Evolutionary conservation across 1,140 invertebrate genomes (phyloP), one percentile per base, ranked within the genome.

Genomic region (Drosophila grimshawi): DNA sequence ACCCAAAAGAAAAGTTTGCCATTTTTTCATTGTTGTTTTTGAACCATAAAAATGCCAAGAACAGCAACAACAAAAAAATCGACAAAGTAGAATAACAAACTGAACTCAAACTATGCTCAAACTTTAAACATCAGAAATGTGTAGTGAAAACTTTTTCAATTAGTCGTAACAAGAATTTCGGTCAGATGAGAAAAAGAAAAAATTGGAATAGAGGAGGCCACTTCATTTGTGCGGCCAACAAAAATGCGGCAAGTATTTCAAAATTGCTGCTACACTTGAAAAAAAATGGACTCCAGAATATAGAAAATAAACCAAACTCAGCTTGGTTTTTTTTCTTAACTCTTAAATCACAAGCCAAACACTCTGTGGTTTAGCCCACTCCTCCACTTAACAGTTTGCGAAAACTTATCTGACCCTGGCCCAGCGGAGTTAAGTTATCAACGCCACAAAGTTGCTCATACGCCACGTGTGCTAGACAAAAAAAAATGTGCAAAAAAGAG

Each of bases 161-260:
- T 86, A 86, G 85, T 89, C 70, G 27, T 88, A 86, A 88, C 83
- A 79, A 83, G 80, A 82, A 83, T 83, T 83, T 74, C 33, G 48
- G 35, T 59, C 65, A 59, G 65, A 29, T 32, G 30, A 8, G 6
- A 39, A 8, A 39, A 3, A 6, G 1, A 39, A 39, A 39, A 29
- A 35, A 32, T 19, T 19, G 19, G 19, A 19, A 19, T 19, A 19
- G 19, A 19, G 19, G 27, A 78, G 46, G 67, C 48, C 45, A 57
- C 39, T 64, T 39, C 41, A 55, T 69, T 61, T 62, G 53, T 37
- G 33, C 27, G n/a, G 4, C 39, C 39, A 43, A 43, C 39, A 43
- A n/a, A n/a, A 43, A n/a, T n/a, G 2, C 33, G 19, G 19, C 19
- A 19, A 19, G 19, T 19, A 19, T 19, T 19, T 10, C 8, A 41